Evolutionary conservation across 1,140 invertebrate genomes (phyloP).

Genomic region (Leptinotarsa lineolata): DNA sequence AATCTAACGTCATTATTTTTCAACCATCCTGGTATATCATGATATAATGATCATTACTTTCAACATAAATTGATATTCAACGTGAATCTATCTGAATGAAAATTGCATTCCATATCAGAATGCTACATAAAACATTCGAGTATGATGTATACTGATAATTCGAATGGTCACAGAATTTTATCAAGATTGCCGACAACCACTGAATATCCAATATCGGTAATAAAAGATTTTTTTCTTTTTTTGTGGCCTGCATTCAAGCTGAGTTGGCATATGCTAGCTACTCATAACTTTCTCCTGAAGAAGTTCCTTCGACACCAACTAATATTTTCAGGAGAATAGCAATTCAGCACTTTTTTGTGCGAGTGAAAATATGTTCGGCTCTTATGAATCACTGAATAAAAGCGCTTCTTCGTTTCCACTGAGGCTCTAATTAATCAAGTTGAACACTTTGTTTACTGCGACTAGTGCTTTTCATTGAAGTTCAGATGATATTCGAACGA

Average conservation of each 20-base stretch:
- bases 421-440: constrained; percentile 3
- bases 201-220: background rate
- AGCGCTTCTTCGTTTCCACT: background rate
- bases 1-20: no score
- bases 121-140: no score
- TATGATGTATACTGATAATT: no score
- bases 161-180: no score
- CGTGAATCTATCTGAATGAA: no score
- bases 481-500: background rate
- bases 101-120: no score
- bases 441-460: background rate
- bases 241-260: constrained; percentile 13
- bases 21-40: no score
- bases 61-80: no score
- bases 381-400: background rate
- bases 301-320: constrained; percentile 40
- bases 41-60: no score
- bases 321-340: constrained; percentile 41
- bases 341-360: constrained; percentile 38
- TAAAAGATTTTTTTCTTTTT: background rate
- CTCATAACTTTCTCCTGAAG: constrained; percentile 43
- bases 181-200: no score
- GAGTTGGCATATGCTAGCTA: constrained; percentile 36
- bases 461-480: background rate
- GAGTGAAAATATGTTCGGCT: background rate